These are phyloP conservation scores for Stictocephala bisonia DNA, from an alignment of 2,888 invertebrate genomes.

Conservation along the genomic window DNA sequence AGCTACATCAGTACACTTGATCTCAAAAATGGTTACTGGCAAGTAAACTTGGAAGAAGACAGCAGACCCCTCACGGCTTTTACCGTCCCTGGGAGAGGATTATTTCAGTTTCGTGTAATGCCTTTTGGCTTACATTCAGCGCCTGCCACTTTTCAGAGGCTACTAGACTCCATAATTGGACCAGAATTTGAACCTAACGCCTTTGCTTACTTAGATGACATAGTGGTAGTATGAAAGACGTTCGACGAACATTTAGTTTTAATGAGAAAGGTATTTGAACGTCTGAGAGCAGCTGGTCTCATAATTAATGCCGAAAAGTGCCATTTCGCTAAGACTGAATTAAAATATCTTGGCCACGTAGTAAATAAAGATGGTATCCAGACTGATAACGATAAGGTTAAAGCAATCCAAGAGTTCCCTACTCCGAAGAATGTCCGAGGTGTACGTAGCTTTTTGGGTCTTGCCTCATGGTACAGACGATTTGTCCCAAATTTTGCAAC, in stretches of 20 bases:
- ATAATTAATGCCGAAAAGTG: slow-evolving; percentile 56
- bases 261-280: too few species aligned
- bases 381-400: background rate
- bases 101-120: too few species aligned
- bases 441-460: background rate
- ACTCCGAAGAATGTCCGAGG: background rate
- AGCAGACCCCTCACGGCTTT: slow-evolving; percentile 54
- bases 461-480: background rate
- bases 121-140: too few species aligned
- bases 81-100: slow-evolving; percentile 49
- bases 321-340: slow-evolving; percentile 50
- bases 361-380: slow-evolving; percentile 55
- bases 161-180: slow-evolving; percentile 58
- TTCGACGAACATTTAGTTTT: too few species aligned
- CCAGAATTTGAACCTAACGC: slow-evolving; percentile 52
- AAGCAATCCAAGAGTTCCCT: background rate
- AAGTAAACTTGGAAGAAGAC: too few species aligned
- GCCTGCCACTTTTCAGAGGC: too few species aligned
- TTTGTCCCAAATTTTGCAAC: background rate
- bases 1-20: slow-evolving; percentile 51
- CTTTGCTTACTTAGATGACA: too few species aligned
- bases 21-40: slow-evolving; percentile 50
- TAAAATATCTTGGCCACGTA: slow-evolving; percentile 57
- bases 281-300: slow-evolving; percentile 51
- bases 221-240: too few species aligned